A percentile compares a stretch with the other conserved stretches of the same genome.
These are phyloP conservation scores for Zoanthus gigantus DNA, from an alignment of 92 coral and sea anemone species.

Conservation along the genomic window DNA sequence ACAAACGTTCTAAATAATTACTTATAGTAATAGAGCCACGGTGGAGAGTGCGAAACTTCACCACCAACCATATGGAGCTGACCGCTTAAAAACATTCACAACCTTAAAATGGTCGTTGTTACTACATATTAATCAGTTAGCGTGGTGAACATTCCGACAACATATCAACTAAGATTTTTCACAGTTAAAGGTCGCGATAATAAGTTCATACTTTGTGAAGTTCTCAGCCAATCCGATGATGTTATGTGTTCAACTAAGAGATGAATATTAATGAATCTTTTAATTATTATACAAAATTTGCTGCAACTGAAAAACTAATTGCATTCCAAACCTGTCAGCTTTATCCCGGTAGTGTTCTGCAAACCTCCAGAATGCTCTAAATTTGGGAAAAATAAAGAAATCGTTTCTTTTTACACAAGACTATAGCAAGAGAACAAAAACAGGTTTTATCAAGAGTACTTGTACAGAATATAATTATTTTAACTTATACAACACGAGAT, in stretches of 20 bases:
- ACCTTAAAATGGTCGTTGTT: background rate
- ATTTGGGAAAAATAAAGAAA: background rate
- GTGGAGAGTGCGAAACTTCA: conserved; percentile 31
- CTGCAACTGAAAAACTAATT: conserved; percentile 37
- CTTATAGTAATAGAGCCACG: conserved; percentile 79
- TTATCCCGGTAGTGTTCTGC: conserved; percentile 88
- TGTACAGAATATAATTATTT: conserved; percentile 1
- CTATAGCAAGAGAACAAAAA: conserved; percentile 5
- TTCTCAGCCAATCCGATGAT: conserved; percentile 13
- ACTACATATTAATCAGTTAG: background rate
- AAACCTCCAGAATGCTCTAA: conserved; percentile 93
- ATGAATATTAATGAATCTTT: conserved; percentile 63
- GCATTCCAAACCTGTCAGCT: conserved; percentile 85
- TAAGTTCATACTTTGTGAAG: background rate
- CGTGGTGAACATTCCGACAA: background rate
- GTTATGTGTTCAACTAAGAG: conserved; percentile 27
- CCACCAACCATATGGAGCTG: background rate
- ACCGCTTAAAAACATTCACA: background rate
- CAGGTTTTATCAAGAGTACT: background rate
- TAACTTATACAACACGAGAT: background rate
- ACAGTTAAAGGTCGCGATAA: background rate
- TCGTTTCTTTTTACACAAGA: background rate
- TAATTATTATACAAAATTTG: conserved; percentile 11
- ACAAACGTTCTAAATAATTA: conserved; percentile 40
- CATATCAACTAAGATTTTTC: background rate